A percentile compares a stretch with the other conserved stretches of the same genome.
These are phyloP conservation scores for Morbakka virulenta DNA, from an alignment of 30 jellyfish, hydroid and myxozoan species.

Conservation along the genomic window DNA sequence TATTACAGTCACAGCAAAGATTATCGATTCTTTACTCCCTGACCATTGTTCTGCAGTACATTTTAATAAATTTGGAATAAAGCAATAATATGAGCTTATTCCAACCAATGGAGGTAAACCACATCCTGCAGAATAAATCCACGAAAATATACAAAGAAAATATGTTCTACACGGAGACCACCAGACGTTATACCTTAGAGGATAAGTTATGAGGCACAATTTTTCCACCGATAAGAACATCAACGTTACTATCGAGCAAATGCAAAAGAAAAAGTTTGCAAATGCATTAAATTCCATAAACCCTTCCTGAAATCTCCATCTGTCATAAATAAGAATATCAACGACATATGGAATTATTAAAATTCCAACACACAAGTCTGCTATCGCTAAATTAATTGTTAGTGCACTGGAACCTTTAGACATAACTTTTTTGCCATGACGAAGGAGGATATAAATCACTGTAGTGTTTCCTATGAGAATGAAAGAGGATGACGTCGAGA, in stretches of 20 bases:
- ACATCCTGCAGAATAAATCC: slow-evolving; percentile 36
- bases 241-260: slow-evolving; percentile 40
- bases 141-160: neutral
- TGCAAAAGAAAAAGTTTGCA: slow-evolving; percentile 40
- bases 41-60: slow-evolving; percentile 46
- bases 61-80: slow-evolving; percentile 33
- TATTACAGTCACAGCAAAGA: slow-evolving; percentile 34
- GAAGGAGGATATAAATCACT: too few relatives aligned
- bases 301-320: too few relatives aligned
- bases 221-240: slow-evolving; percentile 32
- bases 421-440: too few relatives aligned
- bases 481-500: too few relatives aligned
- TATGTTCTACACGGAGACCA: slow-evolving; percentile 16
- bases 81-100: slow-evolving; percentile 41
- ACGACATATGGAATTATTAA: slow-evolving; percentile 27
- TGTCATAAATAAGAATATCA: neutral
- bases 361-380: slow-evolving; percentile 38
- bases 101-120: slow-evolving; percentile 53
- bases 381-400: slow-evolving; percentile 23
- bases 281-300: too few relatives aligned
- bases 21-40: slow-evolving; percentile 9
- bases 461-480: too few relatives aligned
- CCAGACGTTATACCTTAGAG: slow-evolving; percentile 9
- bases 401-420: too few relatives aligned
- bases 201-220: slow-evolving; percentile 4